phyloP scores from a whole-genome alignment of 2,888 invertebrate genomes.

The Parascotia fuliginaria region DNA sequence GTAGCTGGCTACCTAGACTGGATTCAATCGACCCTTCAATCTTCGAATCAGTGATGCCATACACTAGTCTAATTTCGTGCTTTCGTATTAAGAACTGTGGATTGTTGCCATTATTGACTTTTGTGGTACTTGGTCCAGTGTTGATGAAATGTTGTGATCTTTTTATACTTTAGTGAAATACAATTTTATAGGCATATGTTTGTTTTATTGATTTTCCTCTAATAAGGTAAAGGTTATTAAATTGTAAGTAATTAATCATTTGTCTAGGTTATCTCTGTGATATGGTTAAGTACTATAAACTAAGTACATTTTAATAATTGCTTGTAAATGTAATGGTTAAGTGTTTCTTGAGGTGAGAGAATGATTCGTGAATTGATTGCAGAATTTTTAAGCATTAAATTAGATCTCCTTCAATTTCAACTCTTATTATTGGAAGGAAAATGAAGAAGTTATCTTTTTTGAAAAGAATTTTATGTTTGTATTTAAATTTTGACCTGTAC shows the following conservation, averaged over 20 bases:
- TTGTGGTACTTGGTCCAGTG: conserved; percentile 12
- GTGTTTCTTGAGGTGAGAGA: no score
- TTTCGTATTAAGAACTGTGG: conserved; percentile 7
- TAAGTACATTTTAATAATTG: no score
- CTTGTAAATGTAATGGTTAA: no score
- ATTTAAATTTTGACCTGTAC: no score
- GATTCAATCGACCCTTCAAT: conserved; percentile 78
- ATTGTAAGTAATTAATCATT: not conserved
- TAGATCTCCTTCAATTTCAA: no score
- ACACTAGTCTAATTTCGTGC: conserved; percentile 22
- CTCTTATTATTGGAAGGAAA: no score
- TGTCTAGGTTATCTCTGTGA: no score
- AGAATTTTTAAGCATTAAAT: no score
- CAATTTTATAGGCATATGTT: conserved; percentile 9
- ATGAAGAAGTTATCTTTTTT: no score
- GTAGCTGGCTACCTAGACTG: conserved; percentile 87
- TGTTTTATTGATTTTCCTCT: not conserved
- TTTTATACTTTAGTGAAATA: conserved; percentile 27
- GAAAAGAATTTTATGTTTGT: no score
- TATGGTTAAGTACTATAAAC: no score
- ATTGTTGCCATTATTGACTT: conserved; percentile 11
- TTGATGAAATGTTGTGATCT: conserved; percentile 17
- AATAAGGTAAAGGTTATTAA: not conserved
- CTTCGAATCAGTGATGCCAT: conserved; percentile 55
- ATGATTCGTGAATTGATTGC: no score